A percentile compares a stretch with the other conserved stretches of the same genome.
These are phyloP conservation scores for Acleris cristana DNA, from an alignment of 2,888 invertebrate species.

Conservation along the genomic window DNA sequence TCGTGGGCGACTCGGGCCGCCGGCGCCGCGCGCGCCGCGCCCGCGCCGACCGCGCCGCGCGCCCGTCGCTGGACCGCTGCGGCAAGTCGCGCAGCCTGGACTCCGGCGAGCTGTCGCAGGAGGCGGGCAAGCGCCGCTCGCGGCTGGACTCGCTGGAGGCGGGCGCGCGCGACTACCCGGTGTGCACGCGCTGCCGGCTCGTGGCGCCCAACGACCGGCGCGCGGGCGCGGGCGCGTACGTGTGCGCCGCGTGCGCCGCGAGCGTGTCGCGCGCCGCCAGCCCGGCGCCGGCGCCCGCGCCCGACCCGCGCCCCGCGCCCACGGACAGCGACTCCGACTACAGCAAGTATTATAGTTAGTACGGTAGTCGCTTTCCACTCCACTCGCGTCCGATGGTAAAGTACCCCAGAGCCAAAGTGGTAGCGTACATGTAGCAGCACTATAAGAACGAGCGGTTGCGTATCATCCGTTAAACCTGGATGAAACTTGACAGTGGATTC, in stretches of 20 bases:
- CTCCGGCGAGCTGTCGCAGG: conserved; percentile 89
- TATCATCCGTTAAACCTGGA: too few species aligned
- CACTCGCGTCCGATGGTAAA: conserved; percentile 55
- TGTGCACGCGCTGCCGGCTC: conserved; percentile 60
- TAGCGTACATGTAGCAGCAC: conserved; percentile 35
- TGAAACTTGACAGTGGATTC: too few species aligned
- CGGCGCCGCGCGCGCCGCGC: conserved; percentile 71
- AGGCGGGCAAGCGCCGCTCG: conserved; percentile 61
- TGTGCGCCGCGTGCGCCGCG: conserved; percentile 54
- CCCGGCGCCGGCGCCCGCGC: conserved; percentile 37
- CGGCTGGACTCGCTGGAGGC: conserved; percentile 40
- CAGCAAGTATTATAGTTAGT: conserved; percentile 84
- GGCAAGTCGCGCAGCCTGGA: conserved; percentile 94
- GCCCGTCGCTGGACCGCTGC: conserved; percentile 86
- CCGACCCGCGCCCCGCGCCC: conserved; percentile 41
- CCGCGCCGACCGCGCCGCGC: conserved; percentile 52
- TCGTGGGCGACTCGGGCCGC: conserved; percentile 87
- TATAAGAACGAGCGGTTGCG: background rate
- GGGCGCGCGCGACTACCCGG: conserved; percentile 53
- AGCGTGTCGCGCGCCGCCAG: conserved; percentile 13
- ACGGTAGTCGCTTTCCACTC: conserved; percentile 74
- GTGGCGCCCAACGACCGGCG: conserved; percentile 54
- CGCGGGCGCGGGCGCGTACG: conserved; percentile 48
- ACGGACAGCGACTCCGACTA: conserved; percentile 79
- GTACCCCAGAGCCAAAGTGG: conserved; percentile 42